Conservation (phyloP, 2,113 vertebrate species). For the Lepisosteus oculatus region DNA sequence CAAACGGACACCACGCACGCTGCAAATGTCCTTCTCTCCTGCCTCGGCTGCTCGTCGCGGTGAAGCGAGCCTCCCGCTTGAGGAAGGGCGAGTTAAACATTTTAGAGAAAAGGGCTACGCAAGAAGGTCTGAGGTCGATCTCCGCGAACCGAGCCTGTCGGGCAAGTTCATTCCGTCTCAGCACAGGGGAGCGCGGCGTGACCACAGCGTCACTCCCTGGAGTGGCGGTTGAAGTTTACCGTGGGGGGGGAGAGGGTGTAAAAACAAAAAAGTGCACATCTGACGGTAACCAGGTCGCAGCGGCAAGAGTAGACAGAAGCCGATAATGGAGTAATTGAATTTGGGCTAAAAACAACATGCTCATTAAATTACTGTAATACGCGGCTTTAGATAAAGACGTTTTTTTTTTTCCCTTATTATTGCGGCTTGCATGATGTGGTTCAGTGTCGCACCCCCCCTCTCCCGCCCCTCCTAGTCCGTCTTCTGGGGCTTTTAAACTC, state of each 20-base stretch:
- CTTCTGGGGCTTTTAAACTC: slow-evolving; percentile 26
- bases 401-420: slow-evolving; percentile 27
- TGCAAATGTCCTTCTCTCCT: too few species aligned
- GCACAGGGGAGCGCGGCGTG: neutral
- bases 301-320: slow-evolving; percentile 9
- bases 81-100: too few species aligned
- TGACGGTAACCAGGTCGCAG: slow-evolving; percentile 18
- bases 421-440: slow-evolving; percentile 23
- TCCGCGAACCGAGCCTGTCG: too few species aligned
- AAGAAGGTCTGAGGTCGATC: too few species aligned
- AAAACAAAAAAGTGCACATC: neutral
- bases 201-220: neutral
- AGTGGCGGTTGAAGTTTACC: neutral
- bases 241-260: neutral
- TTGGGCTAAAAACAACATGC: slow-evolving; percentile 38
- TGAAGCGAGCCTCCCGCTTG: too few species aligned
- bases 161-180: too few species aligned
- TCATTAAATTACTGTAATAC: slow-evolving; percentile 43
- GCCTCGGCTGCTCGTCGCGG: too few species aligned
- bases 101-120: too few species aligned
- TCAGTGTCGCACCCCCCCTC: slow-evolving; percentile 25
- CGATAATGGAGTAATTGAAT: slow-evolving; percentile 39
- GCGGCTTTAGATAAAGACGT: slow-evolving; percentile 40
- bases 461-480: slow-evolving; percentile 13
- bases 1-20: too few species aligned